phyloP scores from a whole-genome alignment of 2,797 vertebrate species.

The Argentina silus region DNA sequence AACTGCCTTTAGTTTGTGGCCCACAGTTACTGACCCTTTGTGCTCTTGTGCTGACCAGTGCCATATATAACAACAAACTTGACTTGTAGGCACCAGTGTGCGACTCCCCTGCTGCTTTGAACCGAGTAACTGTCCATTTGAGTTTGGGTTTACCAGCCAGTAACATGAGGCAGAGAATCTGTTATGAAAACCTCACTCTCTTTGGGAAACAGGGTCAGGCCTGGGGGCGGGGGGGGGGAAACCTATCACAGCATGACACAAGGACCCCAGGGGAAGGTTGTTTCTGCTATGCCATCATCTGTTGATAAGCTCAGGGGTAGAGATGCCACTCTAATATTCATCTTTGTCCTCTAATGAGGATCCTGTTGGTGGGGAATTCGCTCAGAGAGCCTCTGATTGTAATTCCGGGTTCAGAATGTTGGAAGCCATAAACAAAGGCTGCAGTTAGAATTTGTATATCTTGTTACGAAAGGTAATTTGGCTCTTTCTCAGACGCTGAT shows the following conservation, averaged over 20 bases:
- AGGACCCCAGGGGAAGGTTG: neutral
- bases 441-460: neutral
- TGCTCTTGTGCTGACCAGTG: too few relatives aligned
- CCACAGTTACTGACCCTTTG: too few relatives aligned
- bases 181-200: neutral
- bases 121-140: neutral
- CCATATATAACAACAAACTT: neutral
- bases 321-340: neutral
- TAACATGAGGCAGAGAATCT: conserved; percentile 13
- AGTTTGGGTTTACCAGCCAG: neutral
- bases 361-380: neutral
- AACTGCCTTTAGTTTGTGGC: too few relatives aligned
- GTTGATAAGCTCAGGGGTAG: neutral
- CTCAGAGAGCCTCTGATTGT: neutral
- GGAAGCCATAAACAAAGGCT: neutral
- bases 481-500: neutral
- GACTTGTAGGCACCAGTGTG: neutral
- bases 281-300: neutral
- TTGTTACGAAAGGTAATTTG: conserved; percentile 9
- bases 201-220: conserved; percentile 1
- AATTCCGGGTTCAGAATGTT: conserved; percentile 22
- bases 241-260: neutral
- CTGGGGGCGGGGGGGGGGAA: neutral
- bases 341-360: neutral
- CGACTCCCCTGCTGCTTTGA: conserved; percentile 31